phyloP scores from a whole-genome alignment of 2,113 vertebrate genomes.

The Polypterus senegalus region DNA sequence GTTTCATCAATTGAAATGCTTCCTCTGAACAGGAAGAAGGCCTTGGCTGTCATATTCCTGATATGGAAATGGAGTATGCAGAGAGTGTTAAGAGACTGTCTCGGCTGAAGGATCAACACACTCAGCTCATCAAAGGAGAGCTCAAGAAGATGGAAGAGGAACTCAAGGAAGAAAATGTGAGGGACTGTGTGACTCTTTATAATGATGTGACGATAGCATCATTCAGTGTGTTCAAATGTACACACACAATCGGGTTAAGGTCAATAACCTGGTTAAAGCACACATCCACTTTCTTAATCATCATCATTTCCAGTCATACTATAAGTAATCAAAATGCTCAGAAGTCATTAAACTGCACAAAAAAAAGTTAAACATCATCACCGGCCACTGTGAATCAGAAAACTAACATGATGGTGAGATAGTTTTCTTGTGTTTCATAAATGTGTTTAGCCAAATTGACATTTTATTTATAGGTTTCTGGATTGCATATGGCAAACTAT shows the following conservation, averaged over 20 bases:
- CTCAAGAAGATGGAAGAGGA: constrained; percentile 46
- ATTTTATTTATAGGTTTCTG: too few species aligned
- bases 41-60: constrained; percentile 17
- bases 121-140: constrained; percentile 49
- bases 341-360: too few species aligned
- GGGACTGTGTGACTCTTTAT: background rate
- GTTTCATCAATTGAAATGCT: background rate
- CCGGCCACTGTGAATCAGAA: too few species aligned
- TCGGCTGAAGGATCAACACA: constrained; percentile 48
- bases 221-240: background rate
- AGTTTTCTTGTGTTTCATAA: too few species aligned
- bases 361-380: too few species aligned
- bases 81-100: constrained; percentile 48
- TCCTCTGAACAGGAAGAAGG: constrained; percentile 27
- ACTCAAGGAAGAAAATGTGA: constrained; percentile 27
- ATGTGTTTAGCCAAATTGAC: too few species aligned
- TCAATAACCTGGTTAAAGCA: background rate
- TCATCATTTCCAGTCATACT: too few species aligned
- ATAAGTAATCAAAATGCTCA: too few species aligned
- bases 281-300: background rate
- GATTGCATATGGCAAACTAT: too few species aligned
- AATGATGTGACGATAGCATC: background rate
- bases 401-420: too few species aligned
- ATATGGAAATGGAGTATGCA: constrained; percentile 39
- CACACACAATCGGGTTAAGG: too few species aligned